A percentile compares a stretch with the other conserved stretches of the same genome.
phyloP scores from a whole-genome alignment of 1,140 invertebrate genomes.

The Megathymus violae region DNA sequence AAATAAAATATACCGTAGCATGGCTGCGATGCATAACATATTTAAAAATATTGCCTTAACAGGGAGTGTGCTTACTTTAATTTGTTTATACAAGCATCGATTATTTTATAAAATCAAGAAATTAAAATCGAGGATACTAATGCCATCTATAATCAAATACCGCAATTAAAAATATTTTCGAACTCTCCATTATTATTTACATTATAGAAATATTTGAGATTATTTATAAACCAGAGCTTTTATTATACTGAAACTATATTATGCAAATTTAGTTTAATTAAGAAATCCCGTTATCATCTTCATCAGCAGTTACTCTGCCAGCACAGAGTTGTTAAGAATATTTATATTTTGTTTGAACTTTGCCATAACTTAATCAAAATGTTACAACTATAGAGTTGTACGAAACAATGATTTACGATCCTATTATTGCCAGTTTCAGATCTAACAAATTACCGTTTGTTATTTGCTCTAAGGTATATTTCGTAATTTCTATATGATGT shows the following conservation, averaged over 20 bases:
- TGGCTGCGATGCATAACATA: not conserved
- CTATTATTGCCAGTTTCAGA: conserved; percentile 44
- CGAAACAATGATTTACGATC: conserved; percentile 59
- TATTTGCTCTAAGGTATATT: conserved; percentile 34
- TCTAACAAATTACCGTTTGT: conserved; percentile 25
- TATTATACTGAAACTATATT: not conserved
- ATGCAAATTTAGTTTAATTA: conserved; percentile 17
- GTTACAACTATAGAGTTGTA: conserved; percentile 47
- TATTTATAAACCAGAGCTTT: not conserved
- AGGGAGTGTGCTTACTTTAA: not conserved
- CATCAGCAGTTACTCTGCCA: conserved; percentile 44
- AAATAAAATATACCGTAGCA: no score
- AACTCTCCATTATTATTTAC: not conserved
- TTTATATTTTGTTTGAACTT: conserved; percentile 59
- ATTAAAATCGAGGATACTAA: not conserved
- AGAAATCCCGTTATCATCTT: conserved; percentile 19
- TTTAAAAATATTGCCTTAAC: not conserved
- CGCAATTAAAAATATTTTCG: not conserved
- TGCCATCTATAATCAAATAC: conserved; percentile 1
- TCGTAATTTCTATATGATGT: conserved; percentile 9
- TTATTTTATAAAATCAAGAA: conserved; percentile 1
- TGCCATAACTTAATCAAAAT: conserved; percentile 50
- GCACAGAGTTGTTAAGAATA: conserved; percentile 45
- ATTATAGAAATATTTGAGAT: conserved; percentile 1
- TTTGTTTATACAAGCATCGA: not conserved